These are phyloP conservation scores for Selenia dentaria DNA, from an alignment of 2,888 invertebrate species.

Conservation along the genomic window DNA sequence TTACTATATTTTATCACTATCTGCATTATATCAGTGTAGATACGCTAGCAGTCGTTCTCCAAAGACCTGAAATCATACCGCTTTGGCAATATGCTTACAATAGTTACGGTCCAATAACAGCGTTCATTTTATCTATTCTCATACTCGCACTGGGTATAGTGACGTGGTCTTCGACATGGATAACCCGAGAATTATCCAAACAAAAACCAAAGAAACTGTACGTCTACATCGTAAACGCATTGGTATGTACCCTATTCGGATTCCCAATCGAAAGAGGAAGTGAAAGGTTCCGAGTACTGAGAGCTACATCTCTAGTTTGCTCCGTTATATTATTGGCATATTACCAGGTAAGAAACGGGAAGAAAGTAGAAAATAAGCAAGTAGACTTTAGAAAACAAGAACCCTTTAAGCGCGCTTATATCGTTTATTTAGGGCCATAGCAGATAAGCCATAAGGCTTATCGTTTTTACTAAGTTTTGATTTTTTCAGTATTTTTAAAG, in stretches of 20 bases:
- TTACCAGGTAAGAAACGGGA: constrained; percentile 48
- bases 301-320: constrained; percentile 41
- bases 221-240: constrained; percentile 35
- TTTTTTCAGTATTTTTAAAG: too few relatives aligned
- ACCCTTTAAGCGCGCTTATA: too few relatives aligned
- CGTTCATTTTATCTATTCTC: constrained; percentile 26
- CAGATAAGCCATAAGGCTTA: too few relatives aligned
- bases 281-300: constrained; percentile 37
- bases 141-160: constrained; percentile 34
- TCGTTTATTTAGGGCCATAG: too few relatives aligned
- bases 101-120: constrained; percentile 21
- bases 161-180: constrained; percentile 40
- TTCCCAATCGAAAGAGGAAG: constrained; percentile 36
- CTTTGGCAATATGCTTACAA: constrained; percentile 49
- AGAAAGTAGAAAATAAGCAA: too few relatives aligned
- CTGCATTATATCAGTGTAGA: constrained; percentile 45
- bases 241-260: constrained; percentile 44
- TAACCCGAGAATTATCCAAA: constrained; percentile 22
- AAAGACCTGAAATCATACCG: constrained; percentile 40
- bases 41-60: constrained; percentile 48
- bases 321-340: constrained; percentile 47
- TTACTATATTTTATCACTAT: constrained; percentile 37
- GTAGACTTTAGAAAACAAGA: too few relatives aligned
- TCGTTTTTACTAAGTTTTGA: too few relatives aligned
- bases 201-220: constrained; percentile 19